These are phyloP conservation scores for Pseudotriccus pelzelni DNA, from an alignment of 2,797 vertebrate species.

Conservation along the genomic window DNA sequence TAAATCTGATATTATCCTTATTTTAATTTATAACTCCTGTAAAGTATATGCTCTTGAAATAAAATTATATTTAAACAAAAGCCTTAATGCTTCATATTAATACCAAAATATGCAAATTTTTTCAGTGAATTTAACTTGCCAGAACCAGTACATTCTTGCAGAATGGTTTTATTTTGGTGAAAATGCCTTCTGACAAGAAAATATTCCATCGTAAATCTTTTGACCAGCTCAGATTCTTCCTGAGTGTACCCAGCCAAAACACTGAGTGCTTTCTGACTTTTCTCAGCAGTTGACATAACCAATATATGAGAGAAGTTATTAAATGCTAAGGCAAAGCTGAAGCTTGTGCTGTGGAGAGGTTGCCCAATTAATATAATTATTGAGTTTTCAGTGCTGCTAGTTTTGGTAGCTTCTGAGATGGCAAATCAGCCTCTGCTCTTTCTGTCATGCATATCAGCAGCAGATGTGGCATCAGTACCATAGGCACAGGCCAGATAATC, in stretches of 20 bases:
- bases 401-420: slow-evolving; percentile 17
- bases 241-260: not conserved
- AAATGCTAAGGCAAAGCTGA: not conserved
- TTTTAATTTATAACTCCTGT: not conserved
- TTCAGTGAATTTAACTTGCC: not conserved
- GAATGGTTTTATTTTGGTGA: not conserved
- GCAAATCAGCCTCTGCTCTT: slow-evolving; percentile 27
- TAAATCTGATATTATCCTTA: not conserved
- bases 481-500: slow-evolving; percentile 43
- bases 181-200: not conserved
- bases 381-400: not conserved
- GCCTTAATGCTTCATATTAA: not conserved
- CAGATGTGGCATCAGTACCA: slow-evolving; percentile 46
- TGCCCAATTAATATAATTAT: slow-evolving; percentile 26
- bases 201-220: not conserved
- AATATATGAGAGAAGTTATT: not conserved
- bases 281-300: not conserved
- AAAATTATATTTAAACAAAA: not conserved
- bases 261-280: not conserved
- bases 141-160: not conserved
- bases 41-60: not conserved
- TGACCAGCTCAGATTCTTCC: not conserved
- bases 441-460: slow-evolving; percentile 40
- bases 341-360: not conserved
- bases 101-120: not conserved